A percentile compares a stretch with the other conserved stretches of the same genome.
phyloP scores from a whole-genome alignment of 2,888 invertebrate genomes.

The Orthosia incerta region DNA sequence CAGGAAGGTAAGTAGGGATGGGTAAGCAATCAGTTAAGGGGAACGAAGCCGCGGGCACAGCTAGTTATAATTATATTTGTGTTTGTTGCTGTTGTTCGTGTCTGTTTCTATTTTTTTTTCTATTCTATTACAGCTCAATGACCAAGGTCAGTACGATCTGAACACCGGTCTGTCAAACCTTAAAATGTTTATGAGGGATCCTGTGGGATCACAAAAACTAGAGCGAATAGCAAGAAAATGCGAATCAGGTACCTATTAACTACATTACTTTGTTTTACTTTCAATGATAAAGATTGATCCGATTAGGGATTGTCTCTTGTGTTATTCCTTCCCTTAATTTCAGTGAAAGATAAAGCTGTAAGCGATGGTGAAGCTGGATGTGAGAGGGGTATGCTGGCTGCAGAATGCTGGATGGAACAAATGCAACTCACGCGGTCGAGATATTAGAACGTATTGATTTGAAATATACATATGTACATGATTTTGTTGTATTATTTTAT shows the following conservation, averaged over 20 bases:
- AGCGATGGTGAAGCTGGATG: constrained; percentile 23
- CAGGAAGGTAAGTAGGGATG: too few relatives aligned
- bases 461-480: background rate
- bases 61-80: too few relatives aligned
- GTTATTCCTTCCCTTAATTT: background rate
- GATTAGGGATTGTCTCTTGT: too few relatives aligned
- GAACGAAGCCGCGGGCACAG: too few relatives aligned
- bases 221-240: constrained; percentile 9
- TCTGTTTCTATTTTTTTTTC: background rate
- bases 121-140: constrained; percentile 11
- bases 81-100: too few relatives aligned
- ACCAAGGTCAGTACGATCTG: constrained; percentile 18
- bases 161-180: background rate
- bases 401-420: constrained; percentile 9
- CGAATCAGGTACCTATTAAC: constrained; percentile 29
- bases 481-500: background rate
- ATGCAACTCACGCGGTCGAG: too few relatives aligned
- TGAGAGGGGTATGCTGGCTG: constrained; percentile 14
- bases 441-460: background rate
- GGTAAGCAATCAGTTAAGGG: too few relatives aligned
- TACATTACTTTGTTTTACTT: background rate
- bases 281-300: background rate
- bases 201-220: background rate
- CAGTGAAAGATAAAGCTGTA: constrained; percentile 18
- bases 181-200: background rate